Conservation (phyloP, 2,888 invertebrate genomes). For the Marasmarcha lunaedactyla region DNA sequence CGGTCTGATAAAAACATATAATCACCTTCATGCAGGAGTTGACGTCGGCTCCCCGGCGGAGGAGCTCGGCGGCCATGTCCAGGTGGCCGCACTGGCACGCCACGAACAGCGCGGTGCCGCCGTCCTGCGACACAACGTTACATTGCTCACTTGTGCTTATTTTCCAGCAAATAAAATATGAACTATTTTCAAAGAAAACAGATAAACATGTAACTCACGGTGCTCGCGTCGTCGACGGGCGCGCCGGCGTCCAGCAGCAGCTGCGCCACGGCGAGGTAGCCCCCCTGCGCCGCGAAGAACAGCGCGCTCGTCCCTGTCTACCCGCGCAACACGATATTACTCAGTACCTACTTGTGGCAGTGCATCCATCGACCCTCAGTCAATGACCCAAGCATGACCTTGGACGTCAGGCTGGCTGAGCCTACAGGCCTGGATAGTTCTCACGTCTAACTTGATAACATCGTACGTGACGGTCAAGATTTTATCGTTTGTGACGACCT, state of each 20-base stretch:
- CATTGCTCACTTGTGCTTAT: too few relatives aligned
- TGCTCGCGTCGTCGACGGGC: conserved; percentile 81
- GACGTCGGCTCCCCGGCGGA: conserved; percentile 84
- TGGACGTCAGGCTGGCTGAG: too few relatives aligned
- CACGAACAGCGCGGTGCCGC: conserved; percentile 94
- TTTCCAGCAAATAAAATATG: too few relatives aligned
- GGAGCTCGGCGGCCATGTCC: conserved; percentile 86
- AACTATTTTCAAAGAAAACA: too few relatives aligned
- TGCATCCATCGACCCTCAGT: conserved; percentile 1
- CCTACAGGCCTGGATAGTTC: too few relatives aligned
- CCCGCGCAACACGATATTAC: conserved; percentile 7
- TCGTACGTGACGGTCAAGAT: background rate
- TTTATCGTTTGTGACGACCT: too few relatives aligned
- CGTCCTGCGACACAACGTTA: conserved; percentile 84
- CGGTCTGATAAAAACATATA: too few relatives aligned
- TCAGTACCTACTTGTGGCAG: too few relatives aligned
- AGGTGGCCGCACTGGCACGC: conserved; percentile 93
- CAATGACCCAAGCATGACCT: too few relatives aligned
- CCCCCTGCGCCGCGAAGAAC: conserved; percentile 95
- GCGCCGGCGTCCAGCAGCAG: conserved; percentile 84
- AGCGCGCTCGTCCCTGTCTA: conserved; percentile 93
- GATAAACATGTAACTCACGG: conserved; percentile 63
- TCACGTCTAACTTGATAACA: background rate
- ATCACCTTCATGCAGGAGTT: conserved; percentile 86
- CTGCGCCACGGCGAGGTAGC: conserved; percentile 85